Conservation (phyloP, 2,113 vertebrate species). For the Balaenoptera acutorostrata region DNA sequence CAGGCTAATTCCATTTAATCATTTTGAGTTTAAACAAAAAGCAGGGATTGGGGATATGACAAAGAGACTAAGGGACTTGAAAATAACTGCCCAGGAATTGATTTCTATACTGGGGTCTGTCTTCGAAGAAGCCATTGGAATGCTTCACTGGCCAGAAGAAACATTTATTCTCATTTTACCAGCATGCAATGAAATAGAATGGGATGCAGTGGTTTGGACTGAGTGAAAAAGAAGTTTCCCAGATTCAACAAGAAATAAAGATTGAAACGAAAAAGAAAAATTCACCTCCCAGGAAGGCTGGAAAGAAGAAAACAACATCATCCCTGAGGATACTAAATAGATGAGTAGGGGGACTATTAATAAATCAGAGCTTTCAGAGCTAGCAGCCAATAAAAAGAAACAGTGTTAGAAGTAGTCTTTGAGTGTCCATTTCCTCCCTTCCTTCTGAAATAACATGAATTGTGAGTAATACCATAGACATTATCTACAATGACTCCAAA, state of each 20-base stretch:
- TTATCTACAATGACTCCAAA: not conserved
- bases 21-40: not conserved
- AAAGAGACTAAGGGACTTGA: not conserved
- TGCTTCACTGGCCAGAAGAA: not conserved
- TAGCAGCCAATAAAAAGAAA: slow-evolving; percentile 55
- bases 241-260: slow-evolving; percentile 38
- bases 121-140: not conserved
- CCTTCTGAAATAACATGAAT: slow-evolving; percentile 37
- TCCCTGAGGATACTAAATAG: slow-evolving; percentile 6
- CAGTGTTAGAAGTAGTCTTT: not conserved
- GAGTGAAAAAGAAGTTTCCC: not conserved
- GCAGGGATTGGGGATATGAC: fast-evolving
- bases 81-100: not conserved
- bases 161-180: not conserved
- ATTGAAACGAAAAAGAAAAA: not conserved
- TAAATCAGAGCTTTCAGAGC: slow-evolving; percentile 40
- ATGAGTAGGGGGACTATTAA: not conserved
- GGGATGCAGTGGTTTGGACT: not conserved
- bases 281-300: slow-evolving; percentile 44
- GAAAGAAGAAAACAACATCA: not conserved
- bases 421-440: not conserved
- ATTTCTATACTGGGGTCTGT: not conserved
- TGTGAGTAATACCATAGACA: not conserved
- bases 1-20: not conserved
- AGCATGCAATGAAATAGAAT: not conserved